These are phyloP conservation scores for Cephalopterus ornatus DNA, from an alignment of 2,113 vertebrate genomes.

Conservation along the genomic window DNA sequence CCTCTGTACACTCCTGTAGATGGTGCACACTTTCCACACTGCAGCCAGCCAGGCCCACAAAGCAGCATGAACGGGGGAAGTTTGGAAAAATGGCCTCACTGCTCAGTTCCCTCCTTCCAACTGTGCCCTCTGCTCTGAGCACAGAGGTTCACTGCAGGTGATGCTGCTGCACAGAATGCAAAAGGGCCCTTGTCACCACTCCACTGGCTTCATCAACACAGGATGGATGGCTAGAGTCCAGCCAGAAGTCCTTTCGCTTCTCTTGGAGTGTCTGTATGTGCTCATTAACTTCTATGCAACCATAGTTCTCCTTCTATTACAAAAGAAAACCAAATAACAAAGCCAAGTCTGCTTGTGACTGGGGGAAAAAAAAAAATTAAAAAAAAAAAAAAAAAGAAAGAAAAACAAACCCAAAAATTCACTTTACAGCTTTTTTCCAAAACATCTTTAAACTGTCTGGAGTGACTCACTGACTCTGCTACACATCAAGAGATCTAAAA, in stretches of 20 bases:
- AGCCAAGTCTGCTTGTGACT: conserved; percentile 9
- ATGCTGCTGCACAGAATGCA: not conserved
- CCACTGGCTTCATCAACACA: not conserved
- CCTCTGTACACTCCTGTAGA: not conserved
- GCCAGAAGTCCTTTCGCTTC: not conserved
- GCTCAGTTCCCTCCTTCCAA: not conserved
- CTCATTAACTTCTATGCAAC: not conserved
- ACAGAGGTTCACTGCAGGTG: not conserved
- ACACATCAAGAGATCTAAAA: not conserved
- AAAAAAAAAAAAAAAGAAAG: not conserved
- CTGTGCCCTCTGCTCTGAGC: not conserved
- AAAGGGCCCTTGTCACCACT: not conserved
- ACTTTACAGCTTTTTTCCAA: conserved; percentile 37
- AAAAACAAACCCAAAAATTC: not conserved
- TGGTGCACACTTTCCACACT: not conserved
- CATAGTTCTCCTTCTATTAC: not conserved
- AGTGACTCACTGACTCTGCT: conserved; percentile 1
- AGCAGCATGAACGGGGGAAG: not conserved
- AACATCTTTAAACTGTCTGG: conserved; percentile 37
- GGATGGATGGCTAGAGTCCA: not conserved
- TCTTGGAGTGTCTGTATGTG: not conserved
- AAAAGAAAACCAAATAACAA: not conserved
- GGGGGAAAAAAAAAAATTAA: not conserved
- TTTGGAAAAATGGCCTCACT: not conserved
- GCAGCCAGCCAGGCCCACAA: not conserved